A percentile compares a stretch with the other conserved stretches of the same genome.
These are phyloP conservation scores for Echiichthys vipera DNA, from an alignment of 2,797 vertebrate genomes.

Conservation along the genomic window DNA sequence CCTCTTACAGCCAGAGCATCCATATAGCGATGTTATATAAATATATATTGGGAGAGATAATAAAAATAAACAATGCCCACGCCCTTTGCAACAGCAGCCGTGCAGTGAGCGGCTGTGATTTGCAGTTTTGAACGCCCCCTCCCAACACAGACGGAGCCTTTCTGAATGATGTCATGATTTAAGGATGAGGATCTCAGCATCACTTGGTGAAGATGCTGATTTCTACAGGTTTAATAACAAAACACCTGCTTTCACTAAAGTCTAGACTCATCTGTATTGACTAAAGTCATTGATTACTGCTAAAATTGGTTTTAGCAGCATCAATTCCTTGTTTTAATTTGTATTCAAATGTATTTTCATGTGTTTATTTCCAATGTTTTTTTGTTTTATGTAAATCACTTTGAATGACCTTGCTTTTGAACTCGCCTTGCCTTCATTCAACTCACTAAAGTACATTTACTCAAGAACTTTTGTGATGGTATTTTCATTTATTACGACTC, in stretches of 20 bases:
- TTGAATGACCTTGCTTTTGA: no score
- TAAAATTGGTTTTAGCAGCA: no score
- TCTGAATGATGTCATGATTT: constrained; percentile 73
- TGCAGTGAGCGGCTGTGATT: constrained; percentile 21
- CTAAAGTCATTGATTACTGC: no score
- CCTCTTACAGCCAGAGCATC: not conserved
- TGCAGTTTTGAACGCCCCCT: constrained; percentile 48
- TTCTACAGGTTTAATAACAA: not conserved
- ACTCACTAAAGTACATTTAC: not conserved
- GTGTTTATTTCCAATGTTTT: no score
- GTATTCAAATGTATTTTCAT: no score
- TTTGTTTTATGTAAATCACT: no score
- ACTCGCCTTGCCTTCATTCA: no score
- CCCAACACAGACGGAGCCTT: constrained; percentile 3
- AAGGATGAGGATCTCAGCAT: constrained; percentile 36
- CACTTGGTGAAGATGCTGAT: constrained; percentile 10
- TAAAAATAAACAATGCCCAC: constrained; percentile 28
- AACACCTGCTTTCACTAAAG: not conserved
- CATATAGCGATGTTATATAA: not conserved
- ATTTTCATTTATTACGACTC: not conserved
- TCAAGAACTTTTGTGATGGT: no score
- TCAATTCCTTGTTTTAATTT: no score
- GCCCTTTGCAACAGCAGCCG: constrained; percentile 45
- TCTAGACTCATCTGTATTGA: no score
- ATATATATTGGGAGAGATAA: no score